Evolutionary conservation across 2,797 vertebrate species (phyloP).

Genomic region (Platyrinchus mystaceus): DNA sequence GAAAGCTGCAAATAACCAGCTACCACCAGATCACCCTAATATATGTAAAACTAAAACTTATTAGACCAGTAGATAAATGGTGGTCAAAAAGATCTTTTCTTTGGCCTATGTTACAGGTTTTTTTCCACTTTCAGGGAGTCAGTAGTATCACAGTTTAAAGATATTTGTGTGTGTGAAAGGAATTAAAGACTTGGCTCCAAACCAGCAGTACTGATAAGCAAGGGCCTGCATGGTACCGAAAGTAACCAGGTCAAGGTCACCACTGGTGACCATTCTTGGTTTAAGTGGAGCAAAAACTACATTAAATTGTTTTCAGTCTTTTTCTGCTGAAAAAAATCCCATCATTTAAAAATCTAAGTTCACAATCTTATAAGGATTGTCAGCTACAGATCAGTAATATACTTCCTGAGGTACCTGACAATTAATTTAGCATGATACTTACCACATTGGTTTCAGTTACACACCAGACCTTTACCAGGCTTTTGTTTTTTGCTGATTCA

Average conservation of each 20-base stretch:
- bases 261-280: background rate
- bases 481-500: conserved; percentile 83
- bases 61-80: background rate
- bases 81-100: background rate
- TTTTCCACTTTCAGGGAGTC: background rate
- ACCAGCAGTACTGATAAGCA: background rate
- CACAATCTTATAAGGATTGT: background rate
- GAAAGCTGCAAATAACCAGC: background rate
- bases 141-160: background rate
- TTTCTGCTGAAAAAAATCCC: background rate
- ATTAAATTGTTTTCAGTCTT: background rate
- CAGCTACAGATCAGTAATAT: background rate
- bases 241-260: background rate
- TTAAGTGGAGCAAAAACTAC: background rate
- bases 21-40: background rate
- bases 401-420: background rate
- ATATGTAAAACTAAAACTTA: background rate
- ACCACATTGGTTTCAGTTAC: conserved; percentile 78
- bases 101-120: background rate
- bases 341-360: background rate
- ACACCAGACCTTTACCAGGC: conserved; percentile 90
- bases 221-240: background rate
- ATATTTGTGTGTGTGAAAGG: background rate
- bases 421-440: conserved; percentile 51
- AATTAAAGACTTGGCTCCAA: background rate